Conservation (phyloP, 2,888 invertebrate genomes). For the Sesia apiformis region DNA sequence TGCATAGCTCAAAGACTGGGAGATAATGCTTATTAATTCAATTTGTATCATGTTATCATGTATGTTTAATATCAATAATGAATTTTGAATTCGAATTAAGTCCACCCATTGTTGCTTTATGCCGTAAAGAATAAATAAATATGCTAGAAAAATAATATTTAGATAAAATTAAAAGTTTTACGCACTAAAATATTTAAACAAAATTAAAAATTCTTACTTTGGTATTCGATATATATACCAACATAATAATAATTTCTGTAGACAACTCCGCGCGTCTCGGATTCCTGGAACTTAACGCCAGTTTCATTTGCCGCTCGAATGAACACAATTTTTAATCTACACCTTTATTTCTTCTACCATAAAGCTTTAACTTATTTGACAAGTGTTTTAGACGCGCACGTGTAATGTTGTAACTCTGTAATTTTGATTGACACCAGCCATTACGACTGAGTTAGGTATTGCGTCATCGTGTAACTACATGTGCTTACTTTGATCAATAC, state of each 20-base stretch:
- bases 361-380: conserved; percentile 20
- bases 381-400: conserved; percentile 15
- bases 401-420: conserved; percentile 59
- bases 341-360: conserved; percentile 16
- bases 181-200: too few relatives aligned
- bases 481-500: conserved; percentile 9
- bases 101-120: too few relatives aligned
- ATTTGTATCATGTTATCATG: too few relatives aligned
- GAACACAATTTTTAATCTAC: conserved; percentile 10
- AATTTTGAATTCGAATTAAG: too few relatives aligned
- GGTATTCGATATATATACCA: neutral
- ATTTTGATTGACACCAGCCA: conserved; percentile 74
- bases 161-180: too few relatives aligned
- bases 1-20: too few relatives aligned
- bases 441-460: conserved; percentile 64
- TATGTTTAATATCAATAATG: too few relatives aligned
- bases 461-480: conserved; percentile 63
- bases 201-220: too few relatives aligned
- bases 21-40: too few relatives aligned
- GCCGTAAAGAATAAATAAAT: too few relatives aligned
- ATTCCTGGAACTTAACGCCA: conserved; percentile 48
- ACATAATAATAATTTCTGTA: conserved; percentile 29
- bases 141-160: too few relatives aligned
- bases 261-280: conserved; percentile 40
- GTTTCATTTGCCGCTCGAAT: conserved; percentile 20